phyloP scores from a whole-genome alignment of 1,140 invertebrate species.

The Aphis craccivora region DNA sequence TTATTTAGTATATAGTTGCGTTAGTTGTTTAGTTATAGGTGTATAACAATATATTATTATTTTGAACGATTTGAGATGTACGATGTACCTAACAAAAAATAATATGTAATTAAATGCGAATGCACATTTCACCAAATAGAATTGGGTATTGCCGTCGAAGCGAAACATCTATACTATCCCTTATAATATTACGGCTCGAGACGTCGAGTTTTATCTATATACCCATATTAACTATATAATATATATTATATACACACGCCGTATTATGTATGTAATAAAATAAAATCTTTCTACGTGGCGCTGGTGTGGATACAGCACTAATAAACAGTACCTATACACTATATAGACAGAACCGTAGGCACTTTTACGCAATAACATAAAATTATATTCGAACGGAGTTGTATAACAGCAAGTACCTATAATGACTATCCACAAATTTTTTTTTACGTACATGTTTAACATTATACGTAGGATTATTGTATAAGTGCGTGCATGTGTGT shows the following conservation, averaged over 20 bases:
- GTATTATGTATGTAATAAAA: not conserved
- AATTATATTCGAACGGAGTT: not conserved
- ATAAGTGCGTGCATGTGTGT: not conserved
- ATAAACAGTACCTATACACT: not conserved
- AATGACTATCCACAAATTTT: not conserved
- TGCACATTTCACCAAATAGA: not conserved
- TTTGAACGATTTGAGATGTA: not conserved
- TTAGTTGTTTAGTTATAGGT: too few species aligned
- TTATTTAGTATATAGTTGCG: not conserved
- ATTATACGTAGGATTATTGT: not conserved
- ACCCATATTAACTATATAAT: not conserved
- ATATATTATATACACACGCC: too few species aligned
- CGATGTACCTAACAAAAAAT: not conserved
- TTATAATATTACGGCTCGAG: not conserved
- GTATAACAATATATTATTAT: too few species aligned
- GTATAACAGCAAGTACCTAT: conserved; percentile 5
- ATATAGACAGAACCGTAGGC: not conserved
- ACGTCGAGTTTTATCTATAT: not conserved
- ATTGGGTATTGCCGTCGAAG: not conserved
- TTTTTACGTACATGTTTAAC: not conserved
- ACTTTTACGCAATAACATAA: not conserved
- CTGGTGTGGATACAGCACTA: not conserved
- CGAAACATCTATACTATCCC: not conserved
- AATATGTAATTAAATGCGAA: not conserved
- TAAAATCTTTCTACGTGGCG: not conserved